Conservation (phyloP, 2,797 vertebrate genomes). For the Balearica regulorum region DNA sequence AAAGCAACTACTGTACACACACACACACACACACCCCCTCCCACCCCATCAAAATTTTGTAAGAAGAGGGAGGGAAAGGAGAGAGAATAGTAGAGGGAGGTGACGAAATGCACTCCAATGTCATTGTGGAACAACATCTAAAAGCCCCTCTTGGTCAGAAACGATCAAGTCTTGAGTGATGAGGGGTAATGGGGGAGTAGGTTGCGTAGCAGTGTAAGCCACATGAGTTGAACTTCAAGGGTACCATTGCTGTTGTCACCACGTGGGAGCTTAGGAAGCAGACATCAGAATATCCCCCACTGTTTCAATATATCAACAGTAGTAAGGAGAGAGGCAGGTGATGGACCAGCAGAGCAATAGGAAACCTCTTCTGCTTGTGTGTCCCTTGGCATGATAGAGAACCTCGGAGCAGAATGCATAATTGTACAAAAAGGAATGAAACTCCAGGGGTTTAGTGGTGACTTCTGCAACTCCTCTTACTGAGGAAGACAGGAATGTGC, state of each 20-base stretch:
- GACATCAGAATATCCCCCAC: not conserved
- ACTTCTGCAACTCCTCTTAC: not conserved
- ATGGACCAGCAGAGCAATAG: not conserved
- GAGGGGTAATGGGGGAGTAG: no score
- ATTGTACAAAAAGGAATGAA: not conserved
- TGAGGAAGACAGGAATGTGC: not conserved
- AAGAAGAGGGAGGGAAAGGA: not conserved
- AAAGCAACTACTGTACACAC: not conserved
- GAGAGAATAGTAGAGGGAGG: not conserved
- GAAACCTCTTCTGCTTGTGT: not conserved
- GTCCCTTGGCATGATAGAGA: not conserved
- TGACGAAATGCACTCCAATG: not conserved
- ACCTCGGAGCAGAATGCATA: not conserved
- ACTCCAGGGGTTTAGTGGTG: not conserved
- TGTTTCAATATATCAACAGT: not conserved
- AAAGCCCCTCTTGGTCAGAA: not conserved
- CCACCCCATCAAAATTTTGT: not conserved
- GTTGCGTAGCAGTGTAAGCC: not conserved
- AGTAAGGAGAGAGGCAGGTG: not conserved
- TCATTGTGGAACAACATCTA: not conserved
- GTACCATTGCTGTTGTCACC: not conserved
- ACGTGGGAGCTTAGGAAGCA: not conserved
- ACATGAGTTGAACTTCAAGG: not conserved
- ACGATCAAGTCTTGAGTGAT: fast-evolving
- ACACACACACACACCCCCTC: no score